phyloP scores from a whole-genome alignment of 2,797 vertebrate genomes.

The Hozukius guyotensis region DNA sequence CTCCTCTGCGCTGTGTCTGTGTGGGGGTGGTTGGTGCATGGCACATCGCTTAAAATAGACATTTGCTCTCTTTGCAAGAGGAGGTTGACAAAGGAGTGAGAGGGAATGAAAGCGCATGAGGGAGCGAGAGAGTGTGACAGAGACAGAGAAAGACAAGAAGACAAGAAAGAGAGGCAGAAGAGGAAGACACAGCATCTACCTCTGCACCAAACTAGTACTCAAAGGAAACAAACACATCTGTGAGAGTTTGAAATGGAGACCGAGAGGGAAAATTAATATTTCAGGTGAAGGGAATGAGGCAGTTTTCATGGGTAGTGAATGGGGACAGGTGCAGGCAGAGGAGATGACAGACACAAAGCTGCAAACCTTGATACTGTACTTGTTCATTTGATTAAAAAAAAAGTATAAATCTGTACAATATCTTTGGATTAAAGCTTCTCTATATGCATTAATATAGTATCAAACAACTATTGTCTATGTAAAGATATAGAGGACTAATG shows the following conservation, averaged over 20 bases:
- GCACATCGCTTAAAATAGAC: conserved; percentile 84
- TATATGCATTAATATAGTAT: too few species aligned
- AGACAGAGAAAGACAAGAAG: conserved; percentile 48
- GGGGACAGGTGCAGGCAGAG: conserved; percentile 33
- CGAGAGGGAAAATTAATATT: conserved; percentile 51
- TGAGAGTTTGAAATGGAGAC: conserved; percentile 48
- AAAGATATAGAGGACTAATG: too few species aligned
- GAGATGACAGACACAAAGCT: conserved; percentile 14
- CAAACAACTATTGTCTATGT: too few species aligned
- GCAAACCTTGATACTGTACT: conserved; percentile 15
- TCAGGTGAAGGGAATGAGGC: conserved; percentile 47
- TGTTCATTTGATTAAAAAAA: background rate
- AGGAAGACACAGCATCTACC: conserved; percentile 40
- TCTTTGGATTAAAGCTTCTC: background rate
- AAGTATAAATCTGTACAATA: background rate
- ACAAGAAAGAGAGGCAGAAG: conserved; percentile 12
- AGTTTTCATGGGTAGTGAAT: conserved; percentile 58
- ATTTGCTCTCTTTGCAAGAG: conserved; percentile 75
- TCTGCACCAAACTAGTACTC: conserved; percentile 43
- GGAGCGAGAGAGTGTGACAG: conserved; percentile 60
- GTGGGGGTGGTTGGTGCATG: conserved; percentile 79
- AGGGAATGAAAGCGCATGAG: conserved; percentile 65
- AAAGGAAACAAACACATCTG: conserved; percentile 53
- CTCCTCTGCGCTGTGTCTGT: conserved; percentile 53
- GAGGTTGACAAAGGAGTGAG: conserved; percentile 77